These are phyloP conservation scores for Oceanites oceanicus DNA, from an alignment of 2,113 vertebrate genomes.

Conservation along the genomic window DNA sequence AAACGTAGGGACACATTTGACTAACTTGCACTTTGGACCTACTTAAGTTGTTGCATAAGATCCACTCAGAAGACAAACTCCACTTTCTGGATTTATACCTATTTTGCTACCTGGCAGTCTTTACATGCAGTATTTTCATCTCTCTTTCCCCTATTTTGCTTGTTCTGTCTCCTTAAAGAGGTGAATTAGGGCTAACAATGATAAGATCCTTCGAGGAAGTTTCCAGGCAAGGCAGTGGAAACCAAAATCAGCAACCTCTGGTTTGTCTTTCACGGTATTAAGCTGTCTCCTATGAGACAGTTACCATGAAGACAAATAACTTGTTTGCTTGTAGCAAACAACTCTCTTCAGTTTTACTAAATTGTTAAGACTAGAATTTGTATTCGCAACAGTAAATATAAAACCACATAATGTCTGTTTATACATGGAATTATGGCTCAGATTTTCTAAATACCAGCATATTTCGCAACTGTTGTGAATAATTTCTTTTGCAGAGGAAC, in stretches of 20 bases:
- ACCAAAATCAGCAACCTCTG: neutral
- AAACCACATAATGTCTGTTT: neutral
- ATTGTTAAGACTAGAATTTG: neutral
- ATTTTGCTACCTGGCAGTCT: neutral
- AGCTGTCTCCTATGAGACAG: neutral
- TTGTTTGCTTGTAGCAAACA: neutral
- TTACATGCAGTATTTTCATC: neutral
- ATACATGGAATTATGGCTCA: neutral
- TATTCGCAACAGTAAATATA: neutral
- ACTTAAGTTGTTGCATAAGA: constrained; percentile 2
- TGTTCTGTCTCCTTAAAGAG: neutral
- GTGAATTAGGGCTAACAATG: neutral
- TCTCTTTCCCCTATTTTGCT: neutral
- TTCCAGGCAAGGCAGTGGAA: neutral
- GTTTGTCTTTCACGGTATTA: neutral
- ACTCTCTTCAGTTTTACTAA: neutral
- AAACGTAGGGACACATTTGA: neutral
- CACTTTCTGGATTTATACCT: neutral
- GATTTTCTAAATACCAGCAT: neutral
- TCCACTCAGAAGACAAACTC: neutral
- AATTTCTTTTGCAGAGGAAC: neutral
- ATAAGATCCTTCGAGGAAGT: neutral
- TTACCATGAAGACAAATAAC: neutral
- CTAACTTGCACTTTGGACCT: constrained; percentile 34
- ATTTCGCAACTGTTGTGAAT: neutral